phyloP scores from a whole-genome alignment of 2,113 vertebrate genomes.

The Serinus canaria region DNA sequence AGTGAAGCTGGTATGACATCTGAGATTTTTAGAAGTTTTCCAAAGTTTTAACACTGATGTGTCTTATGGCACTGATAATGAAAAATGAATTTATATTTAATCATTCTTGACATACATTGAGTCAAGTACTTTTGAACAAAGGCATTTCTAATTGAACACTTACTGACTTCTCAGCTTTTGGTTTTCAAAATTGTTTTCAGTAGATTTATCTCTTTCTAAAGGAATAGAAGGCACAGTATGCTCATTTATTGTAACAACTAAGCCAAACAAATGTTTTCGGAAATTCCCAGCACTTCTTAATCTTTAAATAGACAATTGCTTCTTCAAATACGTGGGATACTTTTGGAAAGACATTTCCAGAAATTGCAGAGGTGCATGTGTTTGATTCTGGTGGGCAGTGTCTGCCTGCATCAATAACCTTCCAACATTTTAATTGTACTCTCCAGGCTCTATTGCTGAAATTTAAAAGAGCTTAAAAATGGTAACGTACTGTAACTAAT shows the following conservation, averaged over 20 bases:
- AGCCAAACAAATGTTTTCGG: neutral
- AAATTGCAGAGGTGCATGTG: neutral
- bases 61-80: neutral
- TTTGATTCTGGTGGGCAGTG: neutral
- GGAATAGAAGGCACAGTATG: neutral
- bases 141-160: neutral
- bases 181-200: neutral
- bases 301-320: neutral
- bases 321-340: neutral
- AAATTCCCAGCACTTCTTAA: neutral
- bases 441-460: neutral
- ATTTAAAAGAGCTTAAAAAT: constrained; percentile 10
- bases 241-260: neutral
- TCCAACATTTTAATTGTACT: neutral
- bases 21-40: neutral
- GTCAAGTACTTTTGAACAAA: neutral
- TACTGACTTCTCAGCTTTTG: neutral
- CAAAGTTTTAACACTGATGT: neutral
- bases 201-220: neutral
- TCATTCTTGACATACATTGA: neutral
- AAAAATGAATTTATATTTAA: neutral
- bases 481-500: neutral
- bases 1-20: neutral
- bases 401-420: neutral
- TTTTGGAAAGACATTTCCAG: neutral